Evolutionary conservation across 2,113 vertebrate genomes (phyloP).

Genomic region (Nannospalax galili): DNA sequence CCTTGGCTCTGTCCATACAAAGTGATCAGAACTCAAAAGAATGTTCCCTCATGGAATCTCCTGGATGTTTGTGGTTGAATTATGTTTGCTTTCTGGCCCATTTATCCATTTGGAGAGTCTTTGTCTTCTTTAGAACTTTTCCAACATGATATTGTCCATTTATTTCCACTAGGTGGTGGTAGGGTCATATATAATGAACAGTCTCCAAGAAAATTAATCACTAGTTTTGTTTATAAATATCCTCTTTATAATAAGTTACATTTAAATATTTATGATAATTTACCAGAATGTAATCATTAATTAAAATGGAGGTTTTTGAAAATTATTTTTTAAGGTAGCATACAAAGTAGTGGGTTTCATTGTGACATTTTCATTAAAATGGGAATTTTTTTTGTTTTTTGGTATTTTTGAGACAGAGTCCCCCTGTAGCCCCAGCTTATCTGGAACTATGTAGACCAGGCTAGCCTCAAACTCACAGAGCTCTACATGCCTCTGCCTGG

Average conservation of each 20-base stretch:
- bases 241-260: slow-evolving; percentile 63
- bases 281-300: slow-evolving; percentile 24
- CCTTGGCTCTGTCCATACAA: background rate
- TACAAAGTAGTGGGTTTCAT: background rate
- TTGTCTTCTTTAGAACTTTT: slow-evolving; percentile 44
- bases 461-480: background rate
- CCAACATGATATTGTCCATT: background rate
- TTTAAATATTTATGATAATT: slow-evolving; percentile 68
- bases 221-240: slow-evolving; percentile 62
- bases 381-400: too few species aligned
- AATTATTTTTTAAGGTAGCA: background rate
- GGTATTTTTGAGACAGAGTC: background rate
- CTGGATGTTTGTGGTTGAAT: background rate
- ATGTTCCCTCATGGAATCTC: background rate
- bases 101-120: slow-evolving; percentile 18
- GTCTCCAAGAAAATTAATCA: slow-evolving; percentile 18
- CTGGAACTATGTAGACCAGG: background rate
- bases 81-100: background rate
- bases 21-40: background rate
- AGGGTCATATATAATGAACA: slow-evolving; percentile 13
- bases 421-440: background rate
- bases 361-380: background rate
- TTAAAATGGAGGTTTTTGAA: slow-evolving; percentile 57
- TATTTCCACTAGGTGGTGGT: slow-evolving; percentile 73
- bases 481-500: background rate